Evolutionary conservation across 2,888 invertebrate genomes (phyloP), one percentile per base, ranked within the genome.

Genomic region (Pomacea canaliculata): DNA sequence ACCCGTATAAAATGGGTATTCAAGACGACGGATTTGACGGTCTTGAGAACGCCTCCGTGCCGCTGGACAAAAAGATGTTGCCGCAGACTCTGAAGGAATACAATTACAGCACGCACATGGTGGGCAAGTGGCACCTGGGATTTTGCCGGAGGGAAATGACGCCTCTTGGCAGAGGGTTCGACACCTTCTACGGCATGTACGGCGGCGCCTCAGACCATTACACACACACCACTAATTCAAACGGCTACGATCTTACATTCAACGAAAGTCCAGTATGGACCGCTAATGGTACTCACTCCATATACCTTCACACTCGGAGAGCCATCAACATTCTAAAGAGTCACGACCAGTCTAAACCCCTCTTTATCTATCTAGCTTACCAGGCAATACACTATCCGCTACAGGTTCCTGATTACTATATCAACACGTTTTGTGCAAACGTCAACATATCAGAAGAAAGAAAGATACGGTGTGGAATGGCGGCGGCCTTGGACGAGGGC

Each of bases 401-500:
- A 18, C 77, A 84, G 76, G 84, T 83, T 2, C 76, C 76, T 9
- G 48, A 49, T 19, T 9, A 48, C n/a, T 76, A 72, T 71, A 16
- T 51, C 27, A 73, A 48, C 10, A 27, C 37, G 46, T 70, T 60
- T 65, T 70, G 72, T 48, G 23, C 70, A 19, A 13, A 74, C 69
- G 63, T 74, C 27, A 69, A 60, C 4, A 12, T 23, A 19, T 46
- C 51, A 13, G 19, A 27, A 5, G 12, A 19, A 18, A 56, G 66
- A 19, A 49, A 46, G 12, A 19, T 27, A 23, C 63, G 48, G 37
- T 72, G 72, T 27, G 80, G 73, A 16, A 79, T 96, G 94, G 93
- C 96, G 1, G 94, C 95, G 49, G 94, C 37, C 37, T 37, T 37
- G 37, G 37, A 37, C 37, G 37, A 37, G 4, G 37, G 37, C 37